Conservation (phyloP, 2,888 invertebrate genomes). For the Acrocyrtus sp. region DNA sequence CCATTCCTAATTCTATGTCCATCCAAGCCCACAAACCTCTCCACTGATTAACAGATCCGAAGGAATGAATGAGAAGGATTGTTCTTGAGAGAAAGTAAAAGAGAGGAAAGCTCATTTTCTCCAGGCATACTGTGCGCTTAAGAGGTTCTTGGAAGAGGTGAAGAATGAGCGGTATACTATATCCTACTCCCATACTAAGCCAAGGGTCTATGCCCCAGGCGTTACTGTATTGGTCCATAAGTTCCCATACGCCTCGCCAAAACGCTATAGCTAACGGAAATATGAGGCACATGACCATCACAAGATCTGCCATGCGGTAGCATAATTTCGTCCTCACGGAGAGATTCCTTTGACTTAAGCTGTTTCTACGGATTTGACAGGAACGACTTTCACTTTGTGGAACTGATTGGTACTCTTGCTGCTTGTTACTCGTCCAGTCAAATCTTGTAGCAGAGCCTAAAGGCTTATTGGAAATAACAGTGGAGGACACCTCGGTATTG, state of each 20-base stretch:
- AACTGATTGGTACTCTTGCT: not conserved
- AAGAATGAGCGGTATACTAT: slow-evolving; percentile 76
- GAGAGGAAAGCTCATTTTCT: slow-evolving; percentile 50
- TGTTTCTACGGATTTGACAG: slow-evolving; percentile 11
- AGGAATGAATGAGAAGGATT: slow-evolving; percentile 63
- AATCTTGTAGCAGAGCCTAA: slow-evolving; percentile 4
- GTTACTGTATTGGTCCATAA: slow-evolving; percentile 50
- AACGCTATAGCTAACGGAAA: slow-evolving; percentile 57
- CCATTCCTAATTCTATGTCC: slow-evolving; percentile 70
- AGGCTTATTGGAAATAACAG: slow-evolving; percentile 8
- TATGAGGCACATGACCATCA: slow-evolving; percentile 36
- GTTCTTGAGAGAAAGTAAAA: slow-evolving; percentile 56
- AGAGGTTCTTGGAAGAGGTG: slow-evolving; percentile 76
- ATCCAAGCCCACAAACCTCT: slow-evolving; percentile 77
- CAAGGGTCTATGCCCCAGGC: slow-evolving; percentile 50
- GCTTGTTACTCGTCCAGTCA: slow-evolving; percentile 6
- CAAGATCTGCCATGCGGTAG: slow-evolving; percentile 46
- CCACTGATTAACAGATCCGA: slow-evolving; percentile 89
- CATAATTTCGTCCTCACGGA: slow-evolving; percentile 27
- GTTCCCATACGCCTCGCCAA: slow-evolving; percentile 60
- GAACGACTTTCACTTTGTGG: slow-evolving; percentile 25
- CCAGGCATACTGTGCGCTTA: slow-evolving; percentile 6
- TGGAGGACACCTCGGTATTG: not conserved
- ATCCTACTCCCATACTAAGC: slow-evolving; percentile 68
- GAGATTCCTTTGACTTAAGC: not conserved